Conservation (phyloP, 2,797 vertebrate species). For the Poeciliopsis gracilis region DNA sequence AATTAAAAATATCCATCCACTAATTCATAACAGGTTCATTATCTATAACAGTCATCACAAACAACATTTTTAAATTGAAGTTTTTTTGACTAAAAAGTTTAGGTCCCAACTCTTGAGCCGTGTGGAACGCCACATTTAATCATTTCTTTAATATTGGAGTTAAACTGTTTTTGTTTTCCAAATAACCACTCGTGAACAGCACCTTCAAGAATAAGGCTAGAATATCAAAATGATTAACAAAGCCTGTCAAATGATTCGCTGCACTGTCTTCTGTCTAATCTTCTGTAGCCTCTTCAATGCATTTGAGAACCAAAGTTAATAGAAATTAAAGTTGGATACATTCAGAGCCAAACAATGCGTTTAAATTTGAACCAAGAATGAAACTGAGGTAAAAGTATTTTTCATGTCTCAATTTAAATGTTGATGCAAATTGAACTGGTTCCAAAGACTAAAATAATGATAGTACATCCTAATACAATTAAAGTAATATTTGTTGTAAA, state of each 20-base stretch:
- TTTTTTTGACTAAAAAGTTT: neutral
- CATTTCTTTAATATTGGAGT: neutral
- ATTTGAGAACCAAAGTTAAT: neutral
- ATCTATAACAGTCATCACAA: neutral
- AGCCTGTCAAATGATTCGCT: neutral
- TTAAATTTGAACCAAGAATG: neutral
- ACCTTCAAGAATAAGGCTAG: neutral
- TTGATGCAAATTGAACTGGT: neutral
- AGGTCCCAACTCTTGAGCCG: neutral
- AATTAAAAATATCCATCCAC: neutral
- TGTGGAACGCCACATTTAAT: neutral
- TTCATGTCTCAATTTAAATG: neutral
- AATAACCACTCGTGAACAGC: neutral
- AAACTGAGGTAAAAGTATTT: neutral
- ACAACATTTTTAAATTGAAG: no score
- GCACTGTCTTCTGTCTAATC: neutral
- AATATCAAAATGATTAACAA: neutral
- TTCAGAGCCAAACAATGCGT: neutral
- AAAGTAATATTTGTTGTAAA: neutral
- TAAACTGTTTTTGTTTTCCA: neutral
- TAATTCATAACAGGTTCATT: neutral
- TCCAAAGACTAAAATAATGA: neutral
- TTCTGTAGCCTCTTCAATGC: neutral
- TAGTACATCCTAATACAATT: neutral
- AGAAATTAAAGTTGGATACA: neutral